A percentile compares a stretch with the other conserved stretches of the same genome.
phyloP scores from a whole-genome alignment of 2,113 vertebrate species.

The Nothobranchius furzeri region DNA sequence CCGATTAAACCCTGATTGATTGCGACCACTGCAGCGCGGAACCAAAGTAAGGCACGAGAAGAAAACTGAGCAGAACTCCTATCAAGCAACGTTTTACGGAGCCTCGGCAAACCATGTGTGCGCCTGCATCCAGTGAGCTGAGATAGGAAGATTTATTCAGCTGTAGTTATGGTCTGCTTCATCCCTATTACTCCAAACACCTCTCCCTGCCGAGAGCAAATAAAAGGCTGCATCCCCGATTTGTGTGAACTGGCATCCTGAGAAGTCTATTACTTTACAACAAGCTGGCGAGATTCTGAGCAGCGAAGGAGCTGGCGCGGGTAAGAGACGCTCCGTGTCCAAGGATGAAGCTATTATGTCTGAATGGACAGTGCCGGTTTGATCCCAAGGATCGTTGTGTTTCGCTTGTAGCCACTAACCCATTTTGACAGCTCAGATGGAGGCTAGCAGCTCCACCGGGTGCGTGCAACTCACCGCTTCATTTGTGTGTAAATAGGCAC shows the following conservation, averaged over 20 bases:
- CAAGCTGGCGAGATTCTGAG: conserved; percentile 37
- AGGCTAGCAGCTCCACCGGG: conserved; percentile 64
- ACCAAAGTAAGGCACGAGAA: conserved; percentile 37
- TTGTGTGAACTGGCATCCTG: conserved; percentile 58
- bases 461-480: conserved; percentile 62
- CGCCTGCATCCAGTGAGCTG: conserved; percentile 48
- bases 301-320: conserved; percentile 12
- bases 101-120: conserved; percentile 55
- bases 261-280: conserved; percentile 72
- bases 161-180: conserved; percentile 67
- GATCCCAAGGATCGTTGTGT: conserved; percentile 66
- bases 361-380: conserved; percentile 54
- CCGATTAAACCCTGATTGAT: conserved; percentile 80
- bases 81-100: conserved; percentile 68
- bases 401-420: conserved; percentile 71
- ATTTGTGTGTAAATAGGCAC: conserved; percentile 75
- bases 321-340: conserved; percentile 49
- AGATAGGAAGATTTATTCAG: conserved; percentile 73
- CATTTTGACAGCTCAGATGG: conserved; percentile 72
- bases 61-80: conserved; percentile 66
- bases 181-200: conserved; percentile 65
- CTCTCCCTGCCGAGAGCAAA: conserved; percentile 61
- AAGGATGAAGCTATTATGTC: conserved; percentile 69
- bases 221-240: conserved; percentile 63
- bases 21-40: conserved; percentile 53